These are phyloP conservation scores for Lateolabrax maculatus DNA, from an alignment of 2,797 vertebrate species.

Conservation along the genomic window DNA sequence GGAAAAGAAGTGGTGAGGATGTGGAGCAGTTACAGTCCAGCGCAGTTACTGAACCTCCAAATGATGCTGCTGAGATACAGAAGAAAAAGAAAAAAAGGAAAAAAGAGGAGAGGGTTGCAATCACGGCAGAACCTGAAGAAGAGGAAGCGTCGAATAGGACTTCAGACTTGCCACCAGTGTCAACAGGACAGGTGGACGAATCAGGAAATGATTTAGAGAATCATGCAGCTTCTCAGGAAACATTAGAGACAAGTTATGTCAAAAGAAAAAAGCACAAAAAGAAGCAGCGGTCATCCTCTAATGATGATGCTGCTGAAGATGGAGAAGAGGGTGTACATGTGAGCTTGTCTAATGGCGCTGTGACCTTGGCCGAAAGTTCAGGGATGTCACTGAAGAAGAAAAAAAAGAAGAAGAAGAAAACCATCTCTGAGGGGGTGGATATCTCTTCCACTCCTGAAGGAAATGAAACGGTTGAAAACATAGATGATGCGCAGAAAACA, in stretches of 20 bases:
- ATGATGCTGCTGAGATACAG: not conserved
- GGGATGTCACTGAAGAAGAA: not conserved
- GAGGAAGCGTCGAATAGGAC: not conserved
- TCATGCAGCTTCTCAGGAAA: slow-evolving; percentile 9
- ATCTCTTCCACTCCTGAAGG: not conserved
- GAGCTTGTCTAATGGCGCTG: not conserved
- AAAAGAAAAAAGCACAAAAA: slow-evolving; percentile 57
- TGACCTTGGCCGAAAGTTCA: not conserved
- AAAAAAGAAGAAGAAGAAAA: slow-evolving; percentile 32
- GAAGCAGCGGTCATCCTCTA: not conserved
- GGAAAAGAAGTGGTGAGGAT: not conserved
- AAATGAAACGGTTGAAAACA: not conserved
- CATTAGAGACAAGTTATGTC: not conserved
- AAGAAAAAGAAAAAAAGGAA: slow-evolving; percentile 45
- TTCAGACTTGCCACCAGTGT: not conserved
- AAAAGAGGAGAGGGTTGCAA: slow-evolving; percentile 6
- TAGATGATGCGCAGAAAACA: not conserved
- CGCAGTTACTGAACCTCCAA: not conserved
- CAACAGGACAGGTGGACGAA: not conserved
- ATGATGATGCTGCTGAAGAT: not conserved
- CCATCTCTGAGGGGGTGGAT: not conserved
- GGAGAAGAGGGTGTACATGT: not conserved
- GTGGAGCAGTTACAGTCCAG: not conserved
- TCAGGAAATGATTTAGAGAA: not conserved
- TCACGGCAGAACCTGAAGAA: not conserved